Base-by-base conservation (phyloP, 2,888 invertebrate genomes). In the Sussaba pulchella region DNA sequence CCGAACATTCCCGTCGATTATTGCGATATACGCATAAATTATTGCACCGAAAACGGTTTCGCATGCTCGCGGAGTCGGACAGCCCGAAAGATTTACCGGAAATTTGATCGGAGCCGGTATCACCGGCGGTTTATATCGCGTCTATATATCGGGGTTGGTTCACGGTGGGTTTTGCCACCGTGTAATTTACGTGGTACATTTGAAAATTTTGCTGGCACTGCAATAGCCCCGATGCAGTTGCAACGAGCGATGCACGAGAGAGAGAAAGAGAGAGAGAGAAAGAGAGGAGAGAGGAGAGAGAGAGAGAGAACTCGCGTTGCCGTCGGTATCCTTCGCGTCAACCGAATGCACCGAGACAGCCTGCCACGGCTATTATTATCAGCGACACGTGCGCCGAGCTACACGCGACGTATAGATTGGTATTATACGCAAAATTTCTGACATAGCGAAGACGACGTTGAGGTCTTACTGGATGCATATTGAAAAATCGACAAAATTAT, bases 341-440 rank as follows among this genome's bases (percentile, higher is more conserved):
- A 85, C 84, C 82, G 87, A 88, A 87, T 87, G 87, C 88, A 86
- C 83, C 83, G 84, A 87, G n/a, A n/a, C 82, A 83, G 82, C 82
- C 84, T 67, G 66, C 66, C 71, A 70, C 75, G 54, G 75, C 87
- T 88, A 88, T 88, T 88, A 88, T 88, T 88, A 87, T 81, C 87
- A 73, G 84, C 79, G 82, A 83, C 87, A 88, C 86, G 87, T 88
- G 88, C 87, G 87, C 14, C 57, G 80, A 67, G 54, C 79, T 67
- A 69, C 66, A 76, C n/a, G n/a, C n/a, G n/a, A n/a, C n/a, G n/a
- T n/a, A n/a, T n/a, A n/a, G n/a, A n/a, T n/a, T n/a, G n/a, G n/a
- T n/a, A n/a, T n/a, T n/a, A n/a, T n/a, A n/a, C n/a, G n/a, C n/a
- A n/a, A n/a, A n/a, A n/a, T n/a, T n/a, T n/a, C n/a, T n/a, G n/a